Evolutionary conservation across 2,113 vertebrate genomes (phyloP), one percentile per base, ranked within the genome.

Genomic region (Xiphias gladius): DNA sequence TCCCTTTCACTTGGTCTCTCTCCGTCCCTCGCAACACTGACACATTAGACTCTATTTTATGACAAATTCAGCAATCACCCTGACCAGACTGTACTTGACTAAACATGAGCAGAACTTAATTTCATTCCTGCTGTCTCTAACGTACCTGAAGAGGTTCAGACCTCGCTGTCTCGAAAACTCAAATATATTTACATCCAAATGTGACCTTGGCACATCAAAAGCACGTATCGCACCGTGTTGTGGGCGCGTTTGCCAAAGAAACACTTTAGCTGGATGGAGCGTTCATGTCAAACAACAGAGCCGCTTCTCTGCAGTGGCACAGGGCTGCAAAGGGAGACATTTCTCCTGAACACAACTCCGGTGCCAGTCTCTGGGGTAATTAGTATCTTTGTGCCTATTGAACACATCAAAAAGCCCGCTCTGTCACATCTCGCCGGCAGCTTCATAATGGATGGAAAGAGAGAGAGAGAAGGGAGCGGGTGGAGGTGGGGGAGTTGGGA

Each of bases 361-460:
- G 48, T 57, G 82, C 74, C 81, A 86, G 52, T 86, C 88, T 90
- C 91, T 43, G 86, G 83, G 86, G 88, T 90, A 89, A 92, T 90
- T 90, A 91, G 86, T 79, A 79, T 86, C 80, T 90, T 81, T 88
- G 87, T 82, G 86, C 67, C 82, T 74, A 79, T 85, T 82, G 91
- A 92, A 88, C 80, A 86, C 91, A 89, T 90, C 80, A 86, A 79
- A 83, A 84, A 82, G 74, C 14, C 75, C 3, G 24, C 68, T 85
- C 79, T 80, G 84, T 90, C 79, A 82, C 82, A 88, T 83, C 82
- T 82, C 22, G 24, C 86, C 72, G 24, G 61, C 85, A 72, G 86
- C 77, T 79, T 67, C 77, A 79, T 77, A 87, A 86, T 62, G 80
- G 79, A 73, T 2, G 16, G 83, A 50, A 73, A 37, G 28, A 10